Percentiles rank a stretch among this genome's conserved stretches.
phyloP scores from a whole-genome alignment of 2,888 invertebrate species.

The Pristionchus exspectatus region DNA sequence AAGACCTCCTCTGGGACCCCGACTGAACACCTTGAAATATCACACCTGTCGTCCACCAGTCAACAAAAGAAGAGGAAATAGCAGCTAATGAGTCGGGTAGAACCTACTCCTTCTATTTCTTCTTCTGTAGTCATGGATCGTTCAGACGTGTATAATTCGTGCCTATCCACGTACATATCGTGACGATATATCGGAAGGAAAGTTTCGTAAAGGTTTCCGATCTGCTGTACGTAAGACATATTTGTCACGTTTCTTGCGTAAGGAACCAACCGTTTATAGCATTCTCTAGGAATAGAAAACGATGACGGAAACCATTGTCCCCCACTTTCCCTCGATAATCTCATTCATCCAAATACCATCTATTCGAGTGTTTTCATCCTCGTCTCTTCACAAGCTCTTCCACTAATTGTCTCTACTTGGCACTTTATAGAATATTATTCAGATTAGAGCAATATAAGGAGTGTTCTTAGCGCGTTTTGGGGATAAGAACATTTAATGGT shows the following conservation, averaged over 20 bases:
- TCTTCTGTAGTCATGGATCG: background rate
- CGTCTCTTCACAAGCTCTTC: no score
- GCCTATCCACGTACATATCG: no score
- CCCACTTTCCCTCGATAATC: background rate
- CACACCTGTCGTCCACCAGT: constrained; percentile 15
- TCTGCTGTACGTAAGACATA: background rate
- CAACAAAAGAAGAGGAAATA: constrained; percentile 11
- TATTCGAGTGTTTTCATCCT: constrained; percentile 4
- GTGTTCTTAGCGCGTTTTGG: no score
- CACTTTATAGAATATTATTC: no score
- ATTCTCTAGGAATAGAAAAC: background rate
- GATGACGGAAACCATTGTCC: background rate
- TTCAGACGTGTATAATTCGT: background rate
- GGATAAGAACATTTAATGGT: no score
- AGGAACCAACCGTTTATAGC: background rate
- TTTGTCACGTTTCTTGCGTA: no score
- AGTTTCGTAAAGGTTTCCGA: background rate
- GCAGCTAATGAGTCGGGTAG: background rate
- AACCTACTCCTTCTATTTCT: background rate
- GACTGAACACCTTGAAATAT: constrained; percentile 39
- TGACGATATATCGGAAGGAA: background rate
- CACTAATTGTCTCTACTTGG: no score
- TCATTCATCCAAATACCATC: background rate
- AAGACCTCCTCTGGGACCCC: constrained; percentile 4
- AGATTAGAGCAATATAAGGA: no score